Evolutionary conservation across 2,797 vertebrate species (phyloP), one percentile per base, ranked within the genome.

Genomic region (Sebastes taczanowskii): DNA sequence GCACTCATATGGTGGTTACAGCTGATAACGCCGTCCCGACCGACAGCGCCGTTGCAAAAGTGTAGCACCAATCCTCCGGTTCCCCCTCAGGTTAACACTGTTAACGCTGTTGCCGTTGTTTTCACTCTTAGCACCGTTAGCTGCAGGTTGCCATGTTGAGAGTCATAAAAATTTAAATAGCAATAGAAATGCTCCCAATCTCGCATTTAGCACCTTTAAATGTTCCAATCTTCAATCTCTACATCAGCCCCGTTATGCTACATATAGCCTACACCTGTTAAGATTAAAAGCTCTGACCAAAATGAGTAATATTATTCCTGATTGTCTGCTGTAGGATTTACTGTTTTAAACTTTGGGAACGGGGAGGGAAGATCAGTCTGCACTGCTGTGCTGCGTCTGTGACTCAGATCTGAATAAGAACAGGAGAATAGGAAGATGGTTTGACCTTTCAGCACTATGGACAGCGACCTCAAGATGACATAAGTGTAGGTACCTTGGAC

Each of bases 371-470:
- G 30, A 32, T 74, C 23, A 59, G 2, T 27, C 68, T 70, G 64
- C 32, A 25, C 53, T 46, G 60, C 68, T 61, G 18, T 55, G 25
- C 62, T 72, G 53, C 25, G 49, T 4, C 29, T 70, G 42, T 30
- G 60, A 74, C 5, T 59, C 11, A 42, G 32, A 42, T 49, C n/a
- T 73, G 35, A 58, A 23, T 10, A 61, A 27, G 23, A 30, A 72
- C 23, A 58, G 32, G 16, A 25, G 42, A 13, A 22, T 2, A 42
- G 16, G 3, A 11, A 13, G 14, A 27, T 29, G 29, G 3, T 27
- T 52, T 71, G 71, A 66, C 80, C 68, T 84, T 85, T 83, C 9
- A 62, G 35, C 23, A 53, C 53, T 49, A 38, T 11, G 32, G 77
- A 78, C 71, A 77, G 68, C n/a, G 8, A 74, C 71, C 42, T 71